A percentile compares a stretch with the other conserved stretches of the same genome.
phyloP scores from a whole-genome alignment of 1,140 invertebrate genomes.

The Drosophila lacertosa region DNA sequence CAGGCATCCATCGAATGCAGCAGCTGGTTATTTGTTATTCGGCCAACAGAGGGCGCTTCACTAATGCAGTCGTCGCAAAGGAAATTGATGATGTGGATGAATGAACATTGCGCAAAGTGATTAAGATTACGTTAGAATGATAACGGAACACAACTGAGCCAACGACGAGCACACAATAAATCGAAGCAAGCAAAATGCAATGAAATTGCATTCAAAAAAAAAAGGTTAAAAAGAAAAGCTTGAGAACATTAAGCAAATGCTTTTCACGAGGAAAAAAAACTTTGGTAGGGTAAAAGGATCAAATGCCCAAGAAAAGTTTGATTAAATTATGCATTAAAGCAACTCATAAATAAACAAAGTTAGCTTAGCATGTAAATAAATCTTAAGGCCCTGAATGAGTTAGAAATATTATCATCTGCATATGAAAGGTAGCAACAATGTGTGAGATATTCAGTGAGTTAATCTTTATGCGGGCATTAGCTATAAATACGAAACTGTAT shows the following conservation, averaged over 20 bases:
- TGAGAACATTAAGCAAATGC: constrained; percentile 32
- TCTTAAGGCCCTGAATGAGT: constrained; percentile 10
- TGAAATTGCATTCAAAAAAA: constrained; percentile 59
- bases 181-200: constrained; percentile 31
- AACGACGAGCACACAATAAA: constrained; percentile 45
- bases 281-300: background rate
- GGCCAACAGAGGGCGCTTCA: constrained; percentile 47
- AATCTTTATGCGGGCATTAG: constrained; percentile 24
- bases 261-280: constrained; percentile 3
- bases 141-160: constrained; percentile 45
- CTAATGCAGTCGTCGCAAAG: constrained; percentile 63
- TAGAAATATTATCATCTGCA: constrained; percentile 11
- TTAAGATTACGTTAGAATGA: constrained; percentile 83
- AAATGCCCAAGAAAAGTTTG: constrained; percentile 14
- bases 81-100: constrained; percentile 84
- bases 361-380: too few relatives aligned
- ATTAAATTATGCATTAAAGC: background rate
- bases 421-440: constrained; percentile 23
- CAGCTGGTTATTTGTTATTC: constrained; percentile 30
- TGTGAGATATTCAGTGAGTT: constrained; percentile 28
- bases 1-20: constrained; percentile 51
- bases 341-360: too few relatives aligned
- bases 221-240: background rate
- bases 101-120: constrained; percentile 83
- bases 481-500: constrained; percentile 11